A percentile compares a stretch with the other conserved stretches of the same genome.
Evolutionary conservation across 2,113 vertebrate genomes (phyloP).

Genomic region (Dipodomys ordii): DNA sequence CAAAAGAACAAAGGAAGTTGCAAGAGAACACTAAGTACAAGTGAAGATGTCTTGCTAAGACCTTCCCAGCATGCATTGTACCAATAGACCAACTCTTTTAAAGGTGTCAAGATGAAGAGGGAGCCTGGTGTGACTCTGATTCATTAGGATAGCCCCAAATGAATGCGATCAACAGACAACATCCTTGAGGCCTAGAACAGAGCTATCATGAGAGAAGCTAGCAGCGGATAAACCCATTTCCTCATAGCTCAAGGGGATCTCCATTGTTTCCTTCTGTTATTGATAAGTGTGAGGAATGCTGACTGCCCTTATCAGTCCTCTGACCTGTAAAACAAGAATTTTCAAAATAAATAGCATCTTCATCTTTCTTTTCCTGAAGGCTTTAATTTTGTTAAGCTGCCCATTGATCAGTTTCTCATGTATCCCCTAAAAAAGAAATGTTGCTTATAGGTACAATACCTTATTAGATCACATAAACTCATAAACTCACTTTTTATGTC

Average conservation of each 20-base stretch:
- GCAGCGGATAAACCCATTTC: background rate
- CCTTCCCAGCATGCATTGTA: background rate
- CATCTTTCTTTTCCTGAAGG: background rate
- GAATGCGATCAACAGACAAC: background rate
- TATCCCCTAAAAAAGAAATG: background rate
- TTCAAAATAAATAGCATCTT: background rate
- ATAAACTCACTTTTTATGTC: background rate
- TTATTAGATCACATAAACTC: background rate
- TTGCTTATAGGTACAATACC: background rate
- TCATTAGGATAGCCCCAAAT: background rate
- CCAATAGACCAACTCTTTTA: background rate
- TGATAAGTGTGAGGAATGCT: background rate
- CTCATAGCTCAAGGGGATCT: background rate
- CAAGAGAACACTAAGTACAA: background rate
- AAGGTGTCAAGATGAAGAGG: background rate
- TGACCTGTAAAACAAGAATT: background rate
- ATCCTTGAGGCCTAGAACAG: background rate
- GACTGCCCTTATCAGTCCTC: background rate
- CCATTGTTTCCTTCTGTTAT: background rate
- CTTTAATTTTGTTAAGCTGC: background rate
- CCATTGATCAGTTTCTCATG: background rate
- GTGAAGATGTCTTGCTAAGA: background rate
- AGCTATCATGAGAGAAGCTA: background rate
- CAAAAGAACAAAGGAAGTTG: background rate
- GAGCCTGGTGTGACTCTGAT: background rate